Evolutionary conservation across 1,140 invertebrate genomes (phyloP), one percentile per base, ranked within the genome.

Genomic region (Bombus sibiricus): DNA sequence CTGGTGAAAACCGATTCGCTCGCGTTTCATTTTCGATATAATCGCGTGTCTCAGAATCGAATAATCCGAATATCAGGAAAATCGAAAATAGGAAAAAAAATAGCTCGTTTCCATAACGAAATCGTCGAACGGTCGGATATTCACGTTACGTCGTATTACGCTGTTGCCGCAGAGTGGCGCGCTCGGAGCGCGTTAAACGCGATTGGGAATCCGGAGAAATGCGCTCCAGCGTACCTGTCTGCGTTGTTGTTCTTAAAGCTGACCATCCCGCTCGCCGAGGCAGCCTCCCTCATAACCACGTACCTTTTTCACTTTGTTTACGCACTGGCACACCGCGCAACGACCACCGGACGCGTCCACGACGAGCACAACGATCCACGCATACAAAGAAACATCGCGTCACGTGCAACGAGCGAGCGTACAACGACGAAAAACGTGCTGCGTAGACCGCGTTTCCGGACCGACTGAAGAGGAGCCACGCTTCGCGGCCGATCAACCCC

Each of bases 191-290:
- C 37, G 34, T 25, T 37, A 43, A 64, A 76, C 32, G 41, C 71
- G 66, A 8, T 34, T 32, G 69, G 66, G 74, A 87, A 83, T 87
- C 79, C 78, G n/a, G 25, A 71, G 39, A 66, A 88, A 72, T 43
- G 69, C 77, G 25, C 37, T 22, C 41, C 43, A 69, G 47, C 78
- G 57, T 92, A 93, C 92, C 92, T 93, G 80, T 86, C 76, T 37
- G 88, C 83, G 88, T 93, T 93, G 89, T 85, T 93, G 43, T 73
- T 93, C 69, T 93, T 93, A 75, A 93, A 93, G 86, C 92, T 93
- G 92, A 93, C 93, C 93, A 93, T 93, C 59, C 41, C 41, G 22
- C 8, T 71, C 2, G 13, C 8, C n/a, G 22, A 47, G 28, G 32
- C 64, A 82, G 53, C 47, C 41, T 88, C 87, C 59, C 57, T 77